Base-by-base conservation (phyloP, 2,888 invertebrate genomes). In the Dynastes maya region DNA sequence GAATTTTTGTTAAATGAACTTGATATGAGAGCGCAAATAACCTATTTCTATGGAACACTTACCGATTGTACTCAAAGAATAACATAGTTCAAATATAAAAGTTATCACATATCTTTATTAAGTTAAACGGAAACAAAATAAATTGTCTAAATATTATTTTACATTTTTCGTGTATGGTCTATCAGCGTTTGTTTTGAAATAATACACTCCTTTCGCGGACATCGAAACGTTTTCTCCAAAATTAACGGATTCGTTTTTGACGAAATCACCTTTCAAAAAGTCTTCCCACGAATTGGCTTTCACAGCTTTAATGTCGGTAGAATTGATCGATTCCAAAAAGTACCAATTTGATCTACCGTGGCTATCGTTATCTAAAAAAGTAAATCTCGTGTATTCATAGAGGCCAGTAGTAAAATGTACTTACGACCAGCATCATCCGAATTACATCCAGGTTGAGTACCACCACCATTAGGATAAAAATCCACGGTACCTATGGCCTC, bases 381-480 rank as follows among this genome's bases (percentile, higher is more conserved):
- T 13, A 75, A 64, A 29, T 2, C 6, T 32, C 6, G 1, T 16
- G 8, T 65, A 45, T 45, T 45, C 11, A 45, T 45, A 8, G 32
- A 37, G 2, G 45, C 11, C 11, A 11, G 6, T 29, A 55, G 16
- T 40, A 76, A 11, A 27, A 49, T n/a, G 13, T 51, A 75, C 79
- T 78, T 83, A 86, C 86, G 84, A 78, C 84, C 83, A 45, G 71
- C 77, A 61, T 81, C 65, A 37, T 81, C 74, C 3, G 80, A 6
- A 6, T 68, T 74, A 78, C 89, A 89, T 29, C 89, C 89, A 13
- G 89, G 89, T 80, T 89, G 89, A 40, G 87, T 83, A 1, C 87
- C 85, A 51, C 89, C 89, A 16, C 87, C 89, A 80, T 89, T 89
- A 0, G 89, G 89, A 83, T 88, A 89, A 81, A 89, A 89, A 81